Percentiles rank a stretch among this genome's conserved stretches.
Evolutionary conservation across 2,113 vertebrate genomes (phyloP).

Genomic region (Oenanthe oenanthe): DNA sequence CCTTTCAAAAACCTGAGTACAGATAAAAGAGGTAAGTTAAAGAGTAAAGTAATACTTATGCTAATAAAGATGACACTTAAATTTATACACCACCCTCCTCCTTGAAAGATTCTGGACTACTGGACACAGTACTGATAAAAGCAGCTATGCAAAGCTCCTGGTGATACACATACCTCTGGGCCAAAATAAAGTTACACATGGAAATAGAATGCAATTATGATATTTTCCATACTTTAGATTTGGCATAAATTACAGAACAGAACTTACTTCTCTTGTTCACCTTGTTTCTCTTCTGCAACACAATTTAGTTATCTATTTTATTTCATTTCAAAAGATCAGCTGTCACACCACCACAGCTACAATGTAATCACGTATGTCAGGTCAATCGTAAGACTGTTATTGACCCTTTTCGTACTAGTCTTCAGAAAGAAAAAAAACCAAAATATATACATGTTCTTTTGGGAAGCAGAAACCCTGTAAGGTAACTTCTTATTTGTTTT

Average conservation of each 20-base stretch:
- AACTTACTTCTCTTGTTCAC: background rate
- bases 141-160: background rate
- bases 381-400: background rate
- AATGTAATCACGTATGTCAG: accelerated
- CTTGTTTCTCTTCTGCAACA: background rate
- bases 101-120: background rate
- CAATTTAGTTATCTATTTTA: background rate
- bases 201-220: background rate
- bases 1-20: background rate
- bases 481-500: background rate
- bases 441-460: background rate
- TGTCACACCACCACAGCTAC: background rate
- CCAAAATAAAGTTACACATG: background rate
- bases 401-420: background rate
- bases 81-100: background rate
- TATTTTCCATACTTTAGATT: background rate
- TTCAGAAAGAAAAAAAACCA: background rate
- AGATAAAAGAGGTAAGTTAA: background rate
- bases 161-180: background rate
- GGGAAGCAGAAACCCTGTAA: background rate
- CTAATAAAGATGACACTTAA: background rate
- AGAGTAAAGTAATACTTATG: background rate
- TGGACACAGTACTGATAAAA: background rate
- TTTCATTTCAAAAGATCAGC: background rate
- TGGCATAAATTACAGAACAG: background rate